Evolutionary conservation across 1,140 invertebrate genomes (phyloP).

Genomic region (Heliconius nattereri): DNA sequence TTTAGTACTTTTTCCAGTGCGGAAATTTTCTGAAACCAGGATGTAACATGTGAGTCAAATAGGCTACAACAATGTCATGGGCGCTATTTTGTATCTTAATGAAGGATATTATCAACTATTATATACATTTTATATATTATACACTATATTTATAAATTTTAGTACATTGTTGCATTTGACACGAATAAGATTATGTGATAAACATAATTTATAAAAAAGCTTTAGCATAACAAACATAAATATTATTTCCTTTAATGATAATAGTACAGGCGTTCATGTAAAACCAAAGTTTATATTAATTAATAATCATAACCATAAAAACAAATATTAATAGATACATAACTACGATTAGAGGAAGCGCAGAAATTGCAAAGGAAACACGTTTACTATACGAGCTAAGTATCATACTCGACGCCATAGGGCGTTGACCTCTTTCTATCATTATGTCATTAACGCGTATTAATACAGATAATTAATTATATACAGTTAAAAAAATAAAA

Average conservation of each 20-base stretch:
- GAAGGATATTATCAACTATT: not conserved
- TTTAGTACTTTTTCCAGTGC: conserved; percentile 37
- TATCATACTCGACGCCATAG: conserved; percentile 30
- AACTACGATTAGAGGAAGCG: conserved; percentile 28
- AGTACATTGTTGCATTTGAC: not conserved
- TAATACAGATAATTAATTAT: conserved; percentile 17
- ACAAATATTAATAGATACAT: conserved; percentile 22
- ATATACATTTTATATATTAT: not conserved
- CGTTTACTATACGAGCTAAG: conserved; percentile 36
- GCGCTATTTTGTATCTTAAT: not conserved
- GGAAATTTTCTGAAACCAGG: conserved; percentile 38
- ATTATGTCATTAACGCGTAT: conserved; percentile 29
- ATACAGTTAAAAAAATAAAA: not conserved
- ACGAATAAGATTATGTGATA: not conserved
- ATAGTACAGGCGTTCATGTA: not conserved
- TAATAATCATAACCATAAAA: conserved; percentile 12
- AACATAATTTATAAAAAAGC: no score
- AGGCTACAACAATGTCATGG: not conserved
- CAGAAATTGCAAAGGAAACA: conserved; percentile 40
- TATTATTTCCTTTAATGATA: not conserved
- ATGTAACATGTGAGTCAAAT: conserved; percentile 25
- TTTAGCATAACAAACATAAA: no score
- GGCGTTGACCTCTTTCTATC: conserved; percentile 34
- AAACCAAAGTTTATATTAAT: not conserved
- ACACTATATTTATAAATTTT: not conserved